phyloP scores from a whole-genome alignment of 1,140 invertebrate species.

The Lepidurus arcticus region DNA sequence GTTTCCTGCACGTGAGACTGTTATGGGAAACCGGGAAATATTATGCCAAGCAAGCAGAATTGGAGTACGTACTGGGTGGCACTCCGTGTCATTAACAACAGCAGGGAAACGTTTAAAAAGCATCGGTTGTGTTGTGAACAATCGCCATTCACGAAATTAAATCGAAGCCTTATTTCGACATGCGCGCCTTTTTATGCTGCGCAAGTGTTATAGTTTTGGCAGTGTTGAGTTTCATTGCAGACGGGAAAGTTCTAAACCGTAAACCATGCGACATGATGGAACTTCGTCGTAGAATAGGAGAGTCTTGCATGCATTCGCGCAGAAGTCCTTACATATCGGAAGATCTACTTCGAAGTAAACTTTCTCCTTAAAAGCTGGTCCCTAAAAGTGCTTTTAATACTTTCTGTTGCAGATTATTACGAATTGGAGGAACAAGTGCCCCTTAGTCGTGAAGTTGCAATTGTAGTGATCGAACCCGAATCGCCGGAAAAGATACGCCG shows the following conservation, averaged over 20 bases:
- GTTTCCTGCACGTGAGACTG: background rate
- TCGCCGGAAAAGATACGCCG: background rate
- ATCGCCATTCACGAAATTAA: background rate
- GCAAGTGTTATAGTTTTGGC: background rate
- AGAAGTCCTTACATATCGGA: background rate
- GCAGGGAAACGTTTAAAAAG: background rate
- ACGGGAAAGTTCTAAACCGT: background rate
- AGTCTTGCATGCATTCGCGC: background rate
- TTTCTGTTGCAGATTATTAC: background rate
- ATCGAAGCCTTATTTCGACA: background rate
- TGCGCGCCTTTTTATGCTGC: background rate
- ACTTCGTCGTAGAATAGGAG: background rate
- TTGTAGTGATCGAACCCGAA: background rate
- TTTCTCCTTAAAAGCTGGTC: background rate
- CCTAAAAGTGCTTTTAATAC: background rate
- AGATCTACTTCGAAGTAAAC: constrained; percentile 4
- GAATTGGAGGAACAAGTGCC: background rate
- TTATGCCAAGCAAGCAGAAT: background rate
- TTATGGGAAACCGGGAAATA: background rate
- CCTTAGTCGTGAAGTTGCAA: background rate
- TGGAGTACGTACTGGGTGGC: constrained; percentile 7
- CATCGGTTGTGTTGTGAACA: background rate
- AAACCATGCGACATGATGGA: constrained; percentile 2
- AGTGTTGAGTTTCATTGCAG: background rate
- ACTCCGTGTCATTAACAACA: background rate